Evolutionary conservation across 2,797 vertebrate genomes (phyloP).

Genomic region (Allobates femoralis): DNA sequence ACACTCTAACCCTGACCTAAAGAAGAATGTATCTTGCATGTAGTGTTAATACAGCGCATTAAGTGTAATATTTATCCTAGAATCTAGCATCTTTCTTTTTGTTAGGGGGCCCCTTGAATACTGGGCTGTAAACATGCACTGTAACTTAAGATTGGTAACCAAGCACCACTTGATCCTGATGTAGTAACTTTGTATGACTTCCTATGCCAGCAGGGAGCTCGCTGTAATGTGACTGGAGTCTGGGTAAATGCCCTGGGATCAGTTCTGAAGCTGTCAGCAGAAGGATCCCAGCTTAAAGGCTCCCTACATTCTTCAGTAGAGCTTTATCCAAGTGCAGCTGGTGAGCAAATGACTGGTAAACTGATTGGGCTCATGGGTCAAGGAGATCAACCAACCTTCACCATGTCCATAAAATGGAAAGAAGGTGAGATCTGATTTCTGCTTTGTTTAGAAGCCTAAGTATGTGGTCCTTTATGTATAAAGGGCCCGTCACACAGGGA

Average conservation of each 20-base stretch:
- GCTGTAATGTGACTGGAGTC: constrained; percentile 45
- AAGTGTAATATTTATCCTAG: background rate
- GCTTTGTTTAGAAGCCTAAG: too few relatives aligned
- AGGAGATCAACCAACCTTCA: constrained; percentile 38
- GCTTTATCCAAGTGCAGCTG: background rate
- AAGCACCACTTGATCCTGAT: background rate
- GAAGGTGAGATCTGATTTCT: constrained; percentile 17
- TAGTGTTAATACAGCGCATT: too few relatives aligned
- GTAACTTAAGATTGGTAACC: too few relatives aligned
- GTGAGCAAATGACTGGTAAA: background rate
- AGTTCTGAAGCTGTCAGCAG: background rate
- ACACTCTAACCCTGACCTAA: too few relatives aligned
- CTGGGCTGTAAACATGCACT: background rate
- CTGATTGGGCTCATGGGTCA: constrained; percentile 35
- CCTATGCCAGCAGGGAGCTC: constrained; percentile 5
- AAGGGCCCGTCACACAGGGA: too few relatives aligned
- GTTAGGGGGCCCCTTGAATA: too few relatives aligned
- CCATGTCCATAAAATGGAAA: constrained; percentile 48
- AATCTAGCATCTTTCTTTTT: too few relatives aligned
- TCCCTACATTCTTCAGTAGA: constrained; percentile 30
- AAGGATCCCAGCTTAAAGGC: constrained; percentile 20
- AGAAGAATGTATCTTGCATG: too few relatives aligned
- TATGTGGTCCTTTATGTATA: background rate
- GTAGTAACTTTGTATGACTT: background rate
- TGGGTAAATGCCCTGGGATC: constrained; percentile 59